Conservation (phyloP, 2,113 vertebrate genomes). For the Anolis sagrei region DNA sequence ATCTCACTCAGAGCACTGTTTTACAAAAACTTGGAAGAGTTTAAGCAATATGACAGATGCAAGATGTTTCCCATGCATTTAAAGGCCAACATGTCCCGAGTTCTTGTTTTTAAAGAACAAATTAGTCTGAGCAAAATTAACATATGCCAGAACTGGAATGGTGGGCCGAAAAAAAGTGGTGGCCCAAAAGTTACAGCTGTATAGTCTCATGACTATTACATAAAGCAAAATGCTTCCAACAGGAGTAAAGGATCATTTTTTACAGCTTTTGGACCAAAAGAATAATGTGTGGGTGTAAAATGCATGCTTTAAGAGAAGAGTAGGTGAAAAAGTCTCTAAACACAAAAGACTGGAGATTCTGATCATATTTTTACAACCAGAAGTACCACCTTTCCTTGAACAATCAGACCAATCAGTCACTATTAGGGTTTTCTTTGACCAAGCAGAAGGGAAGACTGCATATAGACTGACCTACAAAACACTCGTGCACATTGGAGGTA, state of each 20-base stretch:
- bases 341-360: neutral
- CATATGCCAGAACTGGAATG: neutral
- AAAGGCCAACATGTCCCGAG: neutral
- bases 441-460: neutral
- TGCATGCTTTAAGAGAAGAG: neutral
- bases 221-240: neutral
- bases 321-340: neutral
- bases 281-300: neutral
- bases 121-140: neutral
- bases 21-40: neutral
- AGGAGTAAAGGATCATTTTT: too few species aligned
- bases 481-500: neutral
- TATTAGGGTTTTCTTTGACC: neutral
- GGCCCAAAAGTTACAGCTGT: neutral
- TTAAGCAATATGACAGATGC: neutral
- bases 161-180: neutral
- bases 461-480: neutral
- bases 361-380: neutral
- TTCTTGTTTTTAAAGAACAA: neutral
- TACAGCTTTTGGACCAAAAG: neutral
- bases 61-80: neutral
- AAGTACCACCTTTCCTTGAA: neutral
- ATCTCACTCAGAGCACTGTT: neutral
- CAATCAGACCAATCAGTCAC: neutral
- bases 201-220: neutral